Evolutionary conservation across 2,888 invertebrate genomes (phyloP), one percentile per base, ranked within the genome.

Genomic region (Sepioteuthis lessoniana): DNA sequence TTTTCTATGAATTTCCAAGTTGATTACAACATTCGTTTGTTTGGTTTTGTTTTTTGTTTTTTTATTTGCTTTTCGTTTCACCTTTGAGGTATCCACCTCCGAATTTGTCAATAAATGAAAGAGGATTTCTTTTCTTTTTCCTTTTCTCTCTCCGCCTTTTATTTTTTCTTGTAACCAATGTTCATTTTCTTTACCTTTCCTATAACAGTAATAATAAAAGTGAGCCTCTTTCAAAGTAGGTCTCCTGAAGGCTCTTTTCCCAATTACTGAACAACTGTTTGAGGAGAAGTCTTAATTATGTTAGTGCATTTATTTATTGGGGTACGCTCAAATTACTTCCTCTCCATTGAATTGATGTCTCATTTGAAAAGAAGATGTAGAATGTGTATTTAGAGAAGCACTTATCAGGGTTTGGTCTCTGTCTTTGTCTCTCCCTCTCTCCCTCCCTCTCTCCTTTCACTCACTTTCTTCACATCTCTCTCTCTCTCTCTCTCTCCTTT

Each of bases 221-320:
- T 16, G 0, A 16, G 35, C n/a, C 76, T 76, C 1, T 16, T 76
- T 76, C 76, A 16, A 76, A n/a, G n/a, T 16, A 76, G 25, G 4
- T n/a, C 13, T 35, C 16, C 76, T n/a, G 35, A 76, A 35, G 76
- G 76, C 76, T 35, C n/a, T n/a, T 16, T 25, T 76, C 76, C n/a
- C 76, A 76, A 76, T 76, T 76, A 76, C 76, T 35, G 76, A 76
- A 76, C 76, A 76, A n/a, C 76, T 76, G 76, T 76, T 76, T 76
- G n/a, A 76, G n/a, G 76, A 76, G 76, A 4, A 42, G 35, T 16
- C 76, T n/a, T 76, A 76, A 76, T 76, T 76, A n/a, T n/a, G n/a
- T 76, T 76, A 76, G 76, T 76, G 16, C 19, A 76, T 76, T 76
- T 35, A 76, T 35, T 35, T 76, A 76, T 76, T 76, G n/a, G 76